Evolutionary conservation across 2,888 invertebrate genomes (phyloP), one percentile per base, ranked within the genome.

Genomic region (Polymixis lichenea): DNA sequence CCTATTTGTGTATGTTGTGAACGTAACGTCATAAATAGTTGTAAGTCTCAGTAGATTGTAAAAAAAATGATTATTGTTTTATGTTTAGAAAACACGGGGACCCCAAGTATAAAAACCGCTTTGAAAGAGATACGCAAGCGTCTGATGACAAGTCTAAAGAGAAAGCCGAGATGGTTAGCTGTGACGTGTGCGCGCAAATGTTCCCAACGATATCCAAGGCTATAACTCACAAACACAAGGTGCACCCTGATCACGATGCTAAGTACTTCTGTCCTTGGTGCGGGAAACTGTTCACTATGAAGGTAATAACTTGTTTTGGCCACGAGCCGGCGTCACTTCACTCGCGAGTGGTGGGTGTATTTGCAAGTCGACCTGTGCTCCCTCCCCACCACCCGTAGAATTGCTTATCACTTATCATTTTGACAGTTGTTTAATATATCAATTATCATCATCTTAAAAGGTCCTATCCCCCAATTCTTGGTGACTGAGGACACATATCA

Each of bases 221-320:
- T 8, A 97, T 98, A 86, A 97, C 97, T 87, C 98, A 98, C 94
- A 97, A 97, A 92, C 97, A 97, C 90, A 97, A 97, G 89, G 95
- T 97, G 83, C 98, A 98, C 94, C 97, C 97, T 2, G 96, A 97
- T 80, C 97, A 97, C 89, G 97, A 97, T 65, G 95, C 97, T 38
- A 97, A 97, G 90, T 97, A 97, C 91, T 97, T 97, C 91, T 98
- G 98, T 81, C 97, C 97, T 46, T 97, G 97, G 94, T 98, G 98
- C 91, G 98, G 98, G 15, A 97, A 97, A 95, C 97, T 97, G 72
- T 98, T 98, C 91, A 97, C 97, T 17, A 94, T 98, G 90, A 97
- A 97, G 96, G 97, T 97, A 93, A 91, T 66, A 6, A 51, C 61
- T 68, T n/a, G 69, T 67, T 60, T 65, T 19, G n/a, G 13, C 19